Conservation (phyloP, 2,113 vertebrate genomes). For the Perca flavescens region DNA sequence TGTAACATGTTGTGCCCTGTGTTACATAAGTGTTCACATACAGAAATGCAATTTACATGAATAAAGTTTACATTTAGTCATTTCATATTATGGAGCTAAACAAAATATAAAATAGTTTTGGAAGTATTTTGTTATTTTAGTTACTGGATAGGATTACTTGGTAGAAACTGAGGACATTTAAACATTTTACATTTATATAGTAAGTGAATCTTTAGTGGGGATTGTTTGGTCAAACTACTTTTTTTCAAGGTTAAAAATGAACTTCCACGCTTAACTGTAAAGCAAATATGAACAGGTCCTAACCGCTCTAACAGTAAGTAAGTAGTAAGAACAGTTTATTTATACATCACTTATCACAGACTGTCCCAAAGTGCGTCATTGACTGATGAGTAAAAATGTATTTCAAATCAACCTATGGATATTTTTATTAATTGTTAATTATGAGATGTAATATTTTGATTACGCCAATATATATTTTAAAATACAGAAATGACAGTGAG, state of each 20-base stretch:
- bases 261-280: background rate
- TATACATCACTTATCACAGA: too few relatives aligned
- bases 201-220: background rate
- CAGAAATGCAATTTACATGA: background rate
- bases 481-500: background rate
- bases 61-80: background rate
- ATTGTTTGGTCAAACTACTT: background rate
- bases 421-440: background rate
- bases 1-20: constrained; percentile 39
- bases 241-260: background rate
- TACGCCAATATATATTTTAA: background rate
- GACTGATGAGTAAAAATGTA: background rate
- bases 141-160: background rate
- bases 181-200: background rate
- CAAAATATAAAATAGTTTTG: background rate
- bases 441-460: background rate
- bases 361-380: too few relatives aligned
- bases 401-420: background rate
- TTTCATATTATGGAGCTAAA: background rate
- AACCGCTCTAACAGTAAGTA: too few relatives aligned
- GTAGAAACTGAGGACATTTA: background rate
- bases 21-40: constrained; percentile 3
- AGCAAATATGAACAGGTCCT: background rate
- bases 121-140: background rate
- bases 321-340: too few relatives aligned